phyloP scores from a whole-genome alignment of 2,113 vertebrate genomes.

The Scopus umbretta region DNA sequence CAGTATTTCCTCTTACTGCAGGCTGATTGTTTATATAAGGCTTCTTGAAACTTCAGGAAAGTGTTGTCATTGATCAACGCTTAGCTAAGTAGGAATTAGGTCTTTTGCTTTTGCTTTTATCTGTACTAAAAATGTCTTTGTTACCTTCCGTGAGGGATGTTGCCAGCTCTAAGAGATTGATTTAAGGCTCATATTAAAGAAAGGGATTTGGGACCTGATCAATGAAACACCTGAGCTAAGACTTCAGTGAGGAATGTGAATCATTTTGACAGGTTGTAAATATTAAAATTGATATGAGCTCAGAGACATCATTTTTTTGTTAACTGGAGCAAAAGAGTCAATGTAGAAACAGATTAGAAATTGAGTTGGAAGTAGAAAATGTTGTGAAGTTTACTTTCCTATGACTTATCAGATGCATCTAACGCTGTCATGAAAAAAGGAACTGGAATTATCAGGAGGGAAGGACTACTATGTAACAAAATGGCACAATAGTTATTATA shows the following conservation, averaged over 20 bases:
- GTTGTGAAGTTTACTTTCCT: conserved; percentile 30
- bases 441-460: background rate
- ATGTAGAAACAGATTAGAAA: conserved; percentile 34
- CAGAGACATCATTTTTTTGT: conserved; percentile 6
- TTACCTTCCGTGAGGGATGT: background rate
- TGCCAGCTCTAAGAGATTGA: background rate
- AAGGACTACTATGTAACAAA: background rate
- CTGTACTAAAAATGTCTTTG: conserved; percentile 1
- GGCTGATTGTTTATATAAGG: background rate
- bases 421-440: background rate
- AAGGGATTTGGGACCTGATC: background rate
- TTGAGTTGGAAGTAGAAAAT: background rate
- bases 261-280: conserved; percentile 45
- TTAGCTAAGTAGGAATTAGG: background rate
- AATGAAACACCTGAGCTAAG: conserved; percentile 32
- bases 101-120: background rate
- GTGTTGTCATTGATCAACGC: background rate
- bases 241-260: background rate
- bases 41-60: background rate
- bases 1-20: background rate
- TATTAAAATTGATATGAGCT: conserved; percentile 47
- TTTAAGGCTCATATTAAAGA: background rate
- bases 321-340: conserved; percentile 36
- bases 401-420: background rate
- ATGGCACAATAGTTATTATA: background rate